Conservation (phyloP, 2,797 vertebrate genomes). For the Melanotaenia nigrans region DNA sequence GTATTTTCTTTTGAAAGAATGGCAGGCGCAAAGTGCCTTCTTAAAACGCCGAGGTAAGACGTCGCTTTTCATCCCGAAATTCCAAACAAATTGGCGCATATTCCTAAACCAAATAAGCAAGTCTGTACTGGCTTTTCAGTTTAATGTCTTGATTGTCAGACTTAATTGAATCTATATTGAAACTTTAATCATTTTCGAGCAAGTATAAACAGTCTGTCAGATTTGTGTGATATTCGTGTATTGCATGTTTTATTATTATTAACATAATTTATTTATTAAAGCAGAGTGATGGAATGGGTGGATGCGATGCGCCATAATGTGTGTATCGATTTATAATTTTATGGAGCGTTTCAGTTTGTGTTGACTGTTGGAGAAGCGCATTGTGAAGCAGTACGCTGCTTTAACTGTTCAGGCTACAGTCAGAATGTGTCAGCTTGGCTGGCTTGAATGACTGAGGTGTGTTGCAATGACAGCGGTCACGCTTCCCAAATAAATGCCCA, state of each 20-base stretch:
- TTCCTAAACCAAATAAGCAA: slow-evolving; percentile 4
- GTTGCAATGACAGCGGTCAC: background rate
- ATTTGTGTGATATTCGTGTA: background rate
- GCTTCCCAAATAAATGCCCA: background rate
- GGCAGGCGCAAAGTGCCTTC: slow-evolving; percentile 78
- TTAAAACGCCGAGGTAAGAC: slow-evolving; percentile 80
- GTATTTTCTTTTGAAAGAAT: slow-evolving; percentile 55
- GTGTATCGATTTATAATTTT: background rate
- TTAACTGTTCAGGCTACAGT: slow-evolving; percentile 8
- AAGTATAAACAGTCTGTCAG: background rate
- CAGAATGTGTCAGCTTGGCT: slow-evolving; percentile 27
- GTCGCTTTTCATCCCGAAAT: background rate
- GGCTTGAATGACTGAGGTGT: slow-evolving; percentile 12
- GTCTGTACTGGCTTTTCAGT: background rate
- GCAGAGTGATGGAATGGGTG: background rate
- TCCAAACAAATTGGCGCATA: background rate
- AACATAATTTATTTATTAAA: background rate
- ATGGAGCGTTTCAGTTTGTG: slow-evolving; percentile 27
- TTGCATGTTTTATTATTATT: background rate
- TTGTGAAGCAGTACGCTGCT: slow-evolving; percentile 24
- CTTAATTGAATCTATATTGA: background rate
- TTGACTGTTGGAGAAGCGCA: slow-evolving; percentile 12
- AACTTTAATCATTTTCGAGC: background rate
- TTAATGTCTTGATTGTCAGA: background rate
- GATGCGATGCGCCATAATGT: background rate